Evolutionary conservation across 2,888 invertebrate species (phyloP).

Genomic region (Drosophila mercatorum): DNA sequence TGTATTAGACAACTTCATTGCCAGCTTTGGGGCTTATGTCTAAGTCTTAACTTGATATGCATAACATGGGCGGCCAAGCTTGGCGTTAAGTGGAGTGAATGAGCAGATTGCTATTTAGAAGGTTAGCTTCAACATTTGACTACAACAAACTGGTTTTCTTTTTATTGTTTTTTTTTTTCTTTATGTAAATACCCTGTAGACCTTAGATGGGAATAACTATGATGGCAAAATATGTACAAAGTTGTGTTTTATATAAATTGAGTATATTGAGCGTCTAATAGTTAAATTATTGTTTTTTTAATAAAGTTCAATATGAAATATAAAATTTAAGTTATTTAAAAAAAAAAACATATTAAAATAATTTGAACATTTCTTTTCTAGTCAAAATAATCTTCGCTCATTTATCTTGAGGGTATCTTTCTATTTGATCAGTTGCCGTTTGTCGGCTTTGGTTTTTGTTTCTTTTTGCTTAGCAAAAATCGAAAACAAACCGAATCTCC

Average conservation of each 20-base stretch:
- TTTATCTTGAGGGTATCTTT: not conserved
- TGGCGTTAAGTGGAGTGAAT: slow-evolving; percentile 72
- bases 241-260: not conserved
- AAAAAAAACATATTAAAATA: too few species aligned
- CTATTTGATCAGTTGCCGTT: not conserved
- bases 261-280: not conserved
- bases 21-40: slow-evolving; percentile 52
- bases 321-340: too few species aligned
- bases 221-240: not conserved
- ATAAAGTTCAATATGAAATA: too few species aligned
- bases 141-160: slow-evolving; percentile 47
- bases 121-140: slow-evolving; percentile 57
- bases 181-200: slow-evolving; percentile 19
- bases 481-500: slow-evolving; percentile 30
- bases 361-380: too few species aligned
- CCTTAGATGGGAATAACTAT: not conserved
- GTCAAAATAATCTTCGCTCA: not conserved
- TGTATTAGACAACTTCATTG: slow-evolving; percentile 58
- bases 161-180: not conserved
- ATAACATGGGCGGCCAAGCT: slow-evolving; percentile 74
- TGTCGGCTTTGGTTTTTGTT: not conserved
- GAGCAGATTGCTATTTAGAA: slow-evolving; percentile 59
- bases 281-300: too few species aligned
- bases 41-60: slow-evolving; percentile 74
- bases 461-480: slow-evolving; percentile 21